Conservation (phyloP, 2,888 invertebrate species). For the Eristalis intricaria region DNA sequence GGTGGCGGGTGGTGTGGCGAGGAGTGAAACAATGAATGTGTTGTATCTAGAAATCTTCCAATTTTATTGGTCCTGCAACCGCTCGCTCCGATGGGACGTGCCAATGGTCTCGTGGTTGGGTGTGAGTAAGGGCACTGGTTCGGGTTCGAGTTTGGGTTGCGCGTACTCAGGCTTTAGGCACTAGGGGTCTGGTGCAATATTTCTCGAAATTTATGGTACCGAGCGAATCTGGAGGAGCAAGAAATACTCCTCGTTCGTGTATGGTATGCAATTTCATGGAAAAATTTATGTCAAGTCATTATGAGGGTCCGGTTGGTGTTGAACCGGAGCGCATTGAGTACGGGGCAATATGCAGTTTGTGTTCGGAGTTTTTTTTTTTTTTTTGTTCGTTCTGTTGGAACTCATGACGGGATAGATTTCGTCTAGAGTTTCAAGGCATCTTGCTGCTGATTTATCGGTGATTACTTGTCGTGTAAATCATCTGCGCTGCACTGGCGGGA, state of each 20-base stretch:
- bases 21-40: constrained; percentile 55
- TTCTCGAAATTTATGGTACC: constrained; percentile 61
- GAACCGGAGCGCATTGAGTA: constrained; percentile 23
- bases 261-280: constrained; percentile 53
- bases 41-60: constrained; percentile 58
- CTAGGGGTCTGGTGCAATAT: constrained; percentile 56
- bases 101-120: background rate
- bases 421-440: constrained; percentile 22
- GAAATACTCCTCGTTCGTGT: constrained; percentile 26
- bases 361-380: background rate
- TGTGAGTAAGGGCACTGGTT: background rate
- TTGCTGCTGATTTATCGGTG: constrained; percentile 64
- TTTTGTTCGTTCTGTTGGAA: constrained; percentile 19
- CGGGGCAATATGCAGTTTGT: constrained; percentile 57
- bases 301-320: constrained; percentile 51
- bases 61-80: constrained; percentile 39
- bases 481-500: constrained; percentile 4
- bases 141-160: background rate
- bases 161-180: constrained; percentile 26
- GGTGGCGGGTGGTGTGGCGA: background rate
- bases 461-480: constrained; percentile 64
- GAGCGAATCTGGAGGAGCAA: constrained; percentile 35
- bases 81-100: background rate
- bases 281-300: constrained; percentile 70
- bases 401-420: constrained; percentile 59